phyloP scores from a whole-genome alignment of 2,888 invertebrate genomes.

The Euspilapteryx auroguttella region DNA sequence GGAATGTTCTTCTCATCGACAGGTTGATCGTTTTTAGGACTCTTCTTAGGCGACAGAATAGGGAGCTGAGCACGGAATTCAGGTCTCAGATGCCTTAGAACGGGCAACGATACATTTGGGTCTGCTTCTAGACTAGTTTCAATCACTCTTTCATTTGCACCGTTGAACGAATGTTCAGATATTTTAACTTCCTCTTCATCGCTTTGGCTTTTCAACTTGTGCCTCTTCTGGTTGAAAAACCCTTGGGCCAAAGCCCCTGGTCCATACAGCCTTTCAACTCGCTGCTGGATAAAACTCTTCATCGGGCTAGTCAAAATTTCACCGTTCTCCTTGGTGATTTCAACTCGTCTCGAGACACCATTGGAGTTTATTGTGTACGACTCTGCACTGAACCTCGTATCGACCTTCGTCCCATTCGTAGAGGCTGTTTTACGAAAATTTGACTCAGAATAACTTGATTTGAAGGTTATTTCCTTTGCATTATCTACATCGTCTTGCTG shows the following conservation, averaged over 20 bases:
- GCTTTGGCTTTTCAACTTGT: slow-evolving; percentile 39
- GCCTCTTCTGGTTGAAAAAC: slow-evolving; percentile 71
- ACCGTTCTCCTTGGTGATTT: slow-evolving; percentile 51
- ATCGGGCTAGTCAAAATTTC: slow-evolving; percentile 52
- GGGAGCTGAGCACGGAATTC: slow-evolving; percentile 86
- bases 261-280: slow-evolving; percentile 86
- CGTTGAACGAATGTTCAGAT: slow-evolving; percentile 40
- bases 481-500: slow-evolving; percentile 49
- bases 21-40: slow-evolving; percentile 27
- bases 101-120: slow-evolving; percentile 62
- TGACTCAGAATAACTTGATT: slow-evolving; percentile 50
- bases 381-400: slow-evolving; percentile 24
- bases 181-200: slow-evolving; percentile 41
- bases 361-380: slow-evolving; percentile 47
- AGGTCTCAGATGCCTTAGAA: slow-evolving; percentile 79
- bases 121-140: slow-evolving; percentile 24
- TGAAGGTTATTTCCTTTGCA: slow-evolving; percentile 37
- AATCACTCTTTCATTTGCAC: slow-evolving; percentile 26
- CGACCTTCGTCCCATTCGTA: slow-evolving; percentile 33
- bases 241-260: slow-evolving; percentile 85
- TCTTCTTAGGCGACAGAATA: slow-evolving; percentile 64
- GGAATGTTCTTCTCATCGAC: neutral
- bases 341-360: slow-evolving; percentile 42
- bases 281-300: slow-evolving; percentile 83
- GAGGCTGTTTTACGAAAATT: slow-evolving; percentile 43